Evolutionary conservation across 2,888 invertebrate species (phyloP), one percentile per base, ranked within the genome.

Genomic region (Myathropa florea): DNA sequence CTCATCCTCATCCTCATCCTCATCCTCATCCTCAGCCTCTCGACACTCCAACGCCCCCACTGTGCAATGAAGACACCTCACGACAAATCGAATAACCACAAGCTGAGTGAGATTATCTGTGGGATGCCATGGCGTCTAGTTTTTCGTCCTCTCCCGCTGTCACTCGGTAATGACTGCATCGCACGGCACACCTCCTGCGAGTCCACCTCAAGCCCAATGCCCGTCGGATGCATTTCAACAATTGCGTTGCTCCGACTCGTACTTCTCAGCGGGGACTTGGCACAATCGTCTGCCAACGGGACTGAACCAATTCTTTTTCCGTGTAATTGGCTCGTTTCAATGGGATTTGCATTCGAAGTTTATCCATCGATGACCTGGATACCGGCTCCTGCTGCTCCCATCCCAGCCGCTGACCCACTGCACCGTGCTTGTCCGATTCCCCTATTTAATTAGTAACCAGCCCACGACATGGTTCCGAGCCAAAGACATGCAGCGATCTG

Each of bases 381-480:
- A 24, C 12, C 53, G 46, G 4, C 18, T 46, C 18, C 6, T 18
- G 7, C 18, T 7, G 33, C 33, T 3, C 33, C 10, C 33, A 3
- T 33, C 33, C 12, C 33, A 33, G 2, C 39, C n/a, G 9, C 70
- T 63, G 55, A 71, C 71, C 60, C 67, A 67, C 33, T 65, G 64
- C 18, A 24, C 24, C 61, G 75, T 70, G 39, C 71, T 76, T 72
- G 84, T 80, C 76, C 71, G 55, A 73, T 78, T 85, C 72, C 73
- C 77, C 63, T 68, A 85, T 77, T 81, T 73, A 85, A 85, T 85
- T 82, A 85, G 46, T 7, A 46, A 46, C n/a, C 61, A 59, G 14
- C 18, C 65, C 63, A 18, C 55, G 23, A 53, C 73, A 73, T 33
- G 33, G 33, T 63, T 61, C 60, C 53, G 39, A 85, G 64, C 64